Percentiles rank a stretch among this genome's conserved stretches.
phyloP scores from a whole-genome alignment of 35 echinoderm and acorn worm species.

The Apostichopus californicus region DNA sequence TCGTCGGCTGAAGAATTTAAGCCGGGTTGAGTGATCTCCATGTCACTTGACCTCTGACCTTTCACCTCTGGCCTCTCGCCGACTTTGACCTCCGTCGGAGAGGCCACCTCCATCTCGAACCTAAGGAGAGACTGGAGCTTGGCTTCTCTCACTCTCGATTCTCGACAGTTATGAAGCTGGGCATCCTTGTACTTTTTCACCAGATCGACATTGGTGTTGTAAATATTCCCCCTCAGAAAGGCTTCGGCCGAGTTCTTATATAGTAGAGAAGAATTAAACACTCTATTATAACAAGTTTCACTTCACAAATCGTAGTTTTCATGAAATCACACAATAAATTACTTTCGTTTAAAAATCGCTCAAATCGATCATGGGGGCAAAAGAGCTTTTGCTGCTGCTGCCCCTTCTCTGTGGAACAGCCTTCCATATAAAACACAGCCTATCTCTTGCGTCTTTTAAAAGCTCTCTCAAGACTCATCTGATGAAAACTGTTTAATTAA shows the following conservation, averaged over 20 bases:
- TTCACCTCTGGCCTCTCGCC: neutral
- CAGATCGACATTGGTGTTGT: neutral
- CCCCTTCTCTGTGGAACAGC: too few species aligned
- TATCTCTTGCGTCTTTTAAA: too few species aligned
- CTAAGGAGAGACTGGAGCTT: constrained; percentile 14
- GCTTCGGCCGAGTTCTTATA: neutral
- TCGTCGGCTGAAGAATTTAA: neutral
- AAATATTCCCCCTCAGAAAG: neutral
- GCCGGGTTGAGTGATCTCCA: neutral
- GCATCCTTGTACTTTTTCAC: neutral
- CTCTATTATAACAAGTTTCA: neutral
- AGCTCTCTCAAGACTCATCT: too few species aligned
- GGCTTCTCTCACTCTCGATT: constrained; percentile 12
- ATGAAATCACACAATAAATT: neutral
- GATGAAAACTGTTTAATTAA: too few species aligned
- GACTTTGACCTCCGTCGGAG: neutral
- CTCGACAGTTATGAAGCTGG: neutral
- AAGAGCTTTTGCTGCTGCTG: too few species aligned
- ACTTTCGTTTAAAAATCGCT: neutral
- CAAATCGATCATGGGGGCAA: too few species aligned
- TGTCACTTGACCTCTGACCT: neutral
- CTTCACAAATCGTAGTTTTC: neutral
- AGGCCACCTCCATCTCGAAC: constrained; percentile 20
- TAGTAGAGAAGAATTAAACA: neutral
- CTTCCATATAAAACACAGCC: too few species aligned